These are phyloP conservation scores for Prionailurus viverrinus DNA, from an alignment of 2,113 vertebrate species.

Conservation along the genomic window DNA sequence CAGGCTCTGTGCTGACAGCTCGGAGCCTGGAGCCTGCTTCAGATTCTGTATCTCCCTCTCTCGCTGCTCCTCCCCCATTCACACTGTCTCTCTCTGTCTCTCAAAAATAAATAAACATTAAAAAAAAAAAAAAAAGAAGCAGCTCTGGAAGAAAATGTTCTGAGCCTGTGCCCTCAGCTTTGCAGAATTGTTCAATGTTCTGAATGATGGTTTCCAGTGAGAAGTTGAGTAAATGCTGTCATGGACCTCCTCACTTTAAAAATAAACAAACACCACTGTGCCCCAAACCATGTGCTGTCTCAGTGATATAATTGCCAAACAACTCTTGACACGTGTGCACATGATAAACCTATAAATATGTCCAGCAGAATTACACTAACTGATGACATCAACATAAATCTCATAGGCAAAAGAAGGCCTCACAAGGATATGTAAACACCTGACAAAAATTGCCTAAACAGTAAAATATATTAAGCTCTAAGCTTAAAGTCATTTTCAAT, in stretches of 20 bases:
- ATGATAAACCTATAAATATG: slow-evolving; percentile 61
- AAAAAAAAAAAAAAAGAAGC: too few species aligned
- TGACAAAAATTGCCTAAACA: not conserved
- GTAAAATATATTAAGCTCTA: not conserved
- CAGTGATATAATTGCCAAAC: slow-evolving; percentile 45
- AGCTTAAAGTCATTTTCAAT: slow-evolving; percentile 29
- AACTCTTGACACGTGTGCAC: slow-evolving; percentile 62
- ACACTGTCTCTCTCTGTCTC: too few species aligned
- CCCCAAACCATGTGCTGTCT: not conserved
- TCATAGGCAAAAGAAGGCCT: not conserved
- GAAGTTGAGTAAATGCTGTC: not conserved
- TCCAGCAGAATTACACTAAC: slow-evolving; percentile 36
- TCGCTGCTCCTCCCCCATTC: too few species aligned
- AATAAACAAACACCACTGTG: slow-evolving; percentile 56
- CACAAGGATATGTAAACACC: not conserved
- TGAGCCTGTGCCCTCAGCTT: not conserved
- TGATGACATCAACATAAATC: slow-evolving; percentile 60
- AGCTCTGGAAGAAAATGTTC: not conserved
- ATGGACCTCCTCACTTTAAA: not conserved
- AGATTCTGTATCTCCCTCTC: too few species aligned
- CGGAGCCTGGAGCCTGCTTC: too few species aligned
- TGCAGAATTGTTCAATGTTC: not conserved
- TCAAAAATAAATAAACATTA: too few species aligned
- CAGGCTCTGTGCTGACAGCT: too few species aligned
- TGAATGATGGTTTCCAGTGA: not conserved